phyloP scores from a whole-genome alignment of 1,140 invertebrate species.

The Ostrea edulis region DNA sequence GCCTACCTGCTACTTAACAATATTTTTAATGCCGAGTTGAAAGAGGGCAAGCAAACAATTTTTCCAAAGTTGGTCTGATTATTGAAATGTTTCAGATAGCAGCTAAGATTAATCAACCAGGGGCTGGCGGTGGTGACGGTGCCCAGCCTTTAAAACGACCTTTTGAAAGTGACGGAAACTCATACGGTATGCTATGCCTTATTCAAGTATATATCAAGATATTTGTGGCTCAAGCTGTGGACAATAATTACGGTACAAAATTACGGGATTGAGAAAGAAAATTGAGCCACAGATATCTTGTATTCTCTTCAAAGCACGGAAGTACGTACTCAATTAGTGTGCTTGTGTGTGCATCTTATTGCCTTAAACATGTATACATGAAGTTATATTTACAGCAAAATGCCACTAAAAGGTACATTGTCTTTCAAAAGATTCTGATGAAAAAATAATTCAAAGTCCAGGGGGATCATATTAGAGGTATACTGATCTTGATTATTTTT shows the following conservation, averaged over 20 bases:
- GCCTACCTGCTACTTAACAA: no score
- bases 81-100: conserved; percentile 84
- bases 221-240: not conserved
- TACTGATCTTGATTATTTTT: not conserved
- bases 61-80: not conserved
- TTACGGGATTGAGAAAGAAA: conserved; percentile 3
- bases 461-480: conserved; percentile 13
- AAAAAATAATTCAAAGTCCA: conserved; percentile 20
- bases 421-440: conserved; percentile 37
- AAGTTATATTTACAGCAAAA: conserved; percentile 39
- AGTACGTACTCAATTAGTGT: conserved; percentile 41
- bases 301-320: conserved; percentile 18
- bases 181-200: conserved; percentile 28
- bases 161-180: conserved; percentile 80
- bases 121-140: conserved; percentile 80
- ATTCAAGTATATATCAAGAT: not conserved
- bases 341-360: conserved; percentile 44
- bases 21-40: not conserved
- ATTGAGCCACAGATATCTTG: conserved; percentile 5
- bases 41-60: not conserved
- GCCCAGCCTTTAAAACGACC: conserved; percentile 84
- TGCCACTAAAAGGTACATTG: conserved; percentile 60
- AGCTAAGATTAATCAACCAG: conserved; percentile 89
- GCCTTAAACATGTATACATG: conserved; percentile 33
- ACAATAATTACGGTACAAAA: not conserved